Percentiles rank a stretch among this genome's conserved stretches.
phyloP scores from a whole-genome alignment of 2,113 vertebrate genomes.

The Lipophrys pholis region DNA sequence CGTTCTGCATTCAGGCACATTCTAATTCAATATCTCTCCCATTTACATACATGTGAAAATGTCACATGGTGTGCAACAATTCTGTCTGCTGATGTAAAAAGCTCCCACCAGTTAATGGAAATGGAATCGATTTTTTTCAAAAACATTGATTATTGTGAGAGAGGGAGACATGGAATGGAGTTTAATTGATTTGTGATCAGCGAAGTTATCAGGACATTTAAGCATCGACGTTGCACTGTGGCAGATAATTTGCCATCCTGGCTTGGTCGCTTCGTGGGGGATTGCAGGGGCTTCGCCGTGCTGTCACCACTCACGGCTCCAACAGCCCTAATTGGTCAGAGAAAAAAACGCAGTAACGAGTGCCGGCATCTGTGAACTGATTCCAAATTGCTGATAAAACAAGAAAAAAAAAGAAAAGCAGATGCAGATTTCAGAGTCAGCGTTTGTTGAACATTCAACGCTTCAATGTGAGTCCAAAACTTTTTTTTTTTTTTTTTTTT shows the following conservation, averaged over 20 bases:
- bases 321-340: constrained; percentile 31
- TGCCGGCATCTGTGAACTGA: background rate
- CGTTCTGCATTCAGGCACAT: constrained; percentile 7
- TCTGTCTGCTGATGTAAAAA: constrained; percentile 3
- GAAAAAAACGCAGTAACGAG: background rate
- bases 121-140: constrained; percentile 13
- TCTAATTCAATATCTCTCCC: constrained; percentile 14
- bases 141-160: background rate
- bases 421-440: constrained; percentile 28
- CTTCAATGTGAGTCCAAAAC: constrained; percentile 18
- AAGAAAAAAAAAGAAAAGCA: constrained; percentile 3
- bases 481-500: constrained; percentile 5
- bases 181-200: constrained; percentile 37
- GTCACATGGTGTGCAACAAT: background rate
- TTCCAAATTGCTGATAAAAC: constrained; percentile 47
- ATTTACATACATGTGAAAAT: constrained; percentile 8
- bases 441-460: constrained; percentile 25
- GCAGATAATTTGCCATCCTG: constrained; percentile 31
- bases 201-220: constrained; percentile 18
- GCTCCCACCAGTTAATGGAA: constrained; percentile 21
- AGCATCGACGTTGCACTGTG: constrained; percentile 7
- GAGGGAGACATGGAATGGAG: background rate
- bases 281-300: constrained; percentile 21
- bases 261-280: constrained; percentile 2
- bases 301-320: constrained; percentile 23